Evolutionary conservation across 2,888 invertebrate species (phyloP), one percentile per base, ranked within the genome.

Genomic region (Camptogramma bilineatum): DNA sequence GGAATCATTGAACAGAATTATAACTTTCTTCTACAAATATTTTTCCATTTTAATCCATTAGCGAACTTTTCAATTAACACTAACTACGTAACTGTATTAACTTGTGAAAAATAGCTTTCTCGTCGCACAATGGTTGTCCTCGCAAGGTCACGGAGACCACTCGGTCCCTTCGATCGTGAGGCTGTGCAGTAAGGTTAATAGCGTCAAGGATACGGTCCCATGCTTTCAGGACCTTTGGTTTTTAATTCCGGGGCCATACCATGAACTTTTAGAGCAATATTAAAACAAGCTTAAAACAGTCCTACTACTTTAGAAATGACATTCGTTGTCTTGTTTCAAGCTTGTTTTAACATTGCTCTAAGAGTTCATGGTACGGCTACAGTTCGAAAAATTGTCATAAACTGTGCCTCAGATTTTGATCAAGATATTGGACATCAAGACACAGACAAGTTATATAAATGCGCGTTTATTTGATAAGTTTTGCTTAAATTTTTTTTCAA

Each of bases 21-120:
- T 39, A 13, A 39, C 34, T 44, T 44, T 44, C 44, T 44, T 5
- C 44, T 39, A 17, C 44, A 8, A 17, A 13, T 10, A 44, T 16
- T 53, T 53, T 39, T 48, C 16, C 34, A 61, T 21, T 52, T 39
- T 39, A 28, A 21, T 56, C n/a, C 55, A 48, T 52, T 44, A 62
- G 50, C 55, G 44, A 66, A 71, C 64, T 64, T 66, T 64, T 64
- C 58, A 70, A 70, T 68, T 68, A 68, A 55, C 54, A 47, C 55
- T 39, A 18, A 34, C 47, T 34, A 39, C 31, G 63, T 31, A 57
- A 39, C 34, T 13, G 34, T 39, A 39, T 39, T 39, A 39, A 48
- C 52, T 55, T 46, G 66, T 67, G 54, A 67, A 64, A 58, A 70
- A 66, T 62, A 59, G 52, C 24, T 19, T 52, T 28, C 46, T 21